Conservation (phyloP, 2,888 invertebrate species). For the Ectemnius cavifrons region DNA sequence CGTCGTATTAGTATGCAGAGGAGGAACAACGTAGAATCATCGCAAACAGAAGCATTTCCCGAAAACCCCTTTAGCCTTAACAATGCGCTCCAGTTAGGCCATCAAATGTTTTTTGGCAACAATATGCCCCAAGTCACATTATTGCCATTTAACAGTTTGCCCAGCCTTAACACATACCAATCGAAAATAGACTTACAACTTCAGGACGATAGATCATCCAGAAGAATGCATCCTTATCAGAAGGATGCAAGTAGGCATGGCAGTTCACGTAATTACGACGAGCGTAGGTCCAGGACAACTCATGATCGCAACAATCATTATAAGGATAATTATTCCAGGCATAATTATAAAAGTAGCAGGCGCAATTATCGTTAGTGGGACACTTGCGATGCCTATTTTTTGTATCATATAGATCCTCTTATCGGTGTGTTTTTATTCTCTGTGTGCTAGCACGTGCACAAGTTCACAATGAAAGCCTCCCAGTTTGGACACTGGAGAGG, state of each 20-base stretch:
- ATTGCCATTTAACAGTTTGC: neutral
- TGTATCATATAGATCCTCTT: no score
- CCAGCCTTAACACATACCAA: neutral
- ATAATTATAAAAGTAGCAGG: conserved; percentile 47
- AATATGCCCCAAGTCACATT: conserved; percentile 2
- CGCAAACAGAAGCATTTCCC: conserved; percentile 22
- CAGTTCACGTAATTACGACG: conserved; percentile 45
- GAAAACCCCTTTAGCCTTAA: conserved; percentile 48
- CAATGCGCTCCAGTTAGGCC: conserved; percentile 59
- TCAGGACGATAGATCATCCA: conserved; percentile 58
- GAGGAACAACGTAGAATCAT: conserved; percentile 42
- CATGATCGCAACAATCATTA: conserved; percentile 36
- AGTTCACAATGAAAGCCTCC: no score
- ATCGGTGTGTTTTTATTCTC: no score
- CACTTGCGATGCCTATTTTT: no score
- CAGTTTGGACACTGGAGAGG: no score
- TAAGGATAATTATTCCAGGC: conserved; percentile 47
- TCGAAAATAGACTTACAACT: neutral
- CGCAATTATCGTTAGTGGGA: conserved; percentile 53
- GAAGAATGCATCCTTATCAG: conserved; percentile 60
- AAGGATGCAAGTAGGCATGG: conserved; percentile 49
- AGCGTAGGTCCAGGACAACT: conserved; percentile 45
- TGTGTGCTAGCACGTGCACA: no score
- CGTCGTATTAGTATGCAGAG: conserved; percentile 75
- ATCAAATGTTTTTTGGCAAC: conserved; percentile 65